Conservation (phyloP, 2,888 invertebrate genomes). For the Pomacea canaliculata region DNA sequence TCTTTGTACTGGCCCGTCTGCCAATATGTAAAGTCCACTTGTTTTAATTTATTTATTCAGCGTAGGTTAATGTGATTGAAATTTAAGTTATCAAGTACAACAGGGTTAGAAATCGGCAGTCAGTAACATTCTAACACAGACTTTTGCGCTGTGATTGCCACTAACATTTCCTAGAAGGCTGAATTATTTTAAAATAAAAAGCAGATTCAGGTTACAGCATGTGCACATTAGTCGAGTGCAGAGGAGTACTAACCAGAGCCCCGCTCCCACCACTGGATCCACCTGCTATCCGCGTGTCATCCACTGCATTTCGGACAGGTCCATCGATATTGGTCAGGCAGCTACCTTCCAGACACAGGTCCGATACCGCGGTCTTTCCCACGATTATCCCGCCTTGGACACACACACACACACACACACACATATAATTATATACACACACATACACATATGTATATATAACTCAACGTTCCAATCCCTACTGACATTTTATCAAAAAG, state of each 20-base stretch:
- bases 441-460: slow-evolving; percentile 2
- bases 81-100: no score
- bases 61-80: no score
- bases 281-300: slow-evolving; percentile 46
- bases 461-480: not conserved
- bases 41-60: no score
- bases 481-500: not conserved
- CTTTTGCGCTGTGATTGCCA: no score
- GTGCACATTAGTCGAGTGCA: no score
- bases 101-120: no score
- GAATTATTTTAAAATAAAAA: no score
- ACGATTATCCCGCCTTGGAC: slow-evolving; percentile 57
- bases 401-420: slow-evolving; percentile 8
- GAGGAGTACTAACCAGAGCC: slow-evolving; percentile 43
- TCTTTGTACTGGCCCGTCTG: no score
- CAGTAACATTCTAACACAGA: no score
- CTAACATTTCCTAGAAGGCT: no score
- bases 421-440: slow-evolving; percentile 4
- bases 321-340: slow-evolving; percentile 54
- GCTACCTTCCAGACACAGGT: slow-evolving; percentile 56
- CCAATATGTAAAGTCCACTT: no score
- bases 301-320: slow-evolving; percentile 55
- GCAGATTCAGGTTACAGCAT: no score
- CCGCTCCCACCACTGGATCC: slow-evolving; percentile 64
- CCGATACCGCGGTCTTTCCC: slow-evolving; percentile 62